These are phyloP conservation scores for Digitonthophagus gazella DNA, from an alignment of 2,888 invertebrate genomes.

Conservation along the genomic window DNA sequence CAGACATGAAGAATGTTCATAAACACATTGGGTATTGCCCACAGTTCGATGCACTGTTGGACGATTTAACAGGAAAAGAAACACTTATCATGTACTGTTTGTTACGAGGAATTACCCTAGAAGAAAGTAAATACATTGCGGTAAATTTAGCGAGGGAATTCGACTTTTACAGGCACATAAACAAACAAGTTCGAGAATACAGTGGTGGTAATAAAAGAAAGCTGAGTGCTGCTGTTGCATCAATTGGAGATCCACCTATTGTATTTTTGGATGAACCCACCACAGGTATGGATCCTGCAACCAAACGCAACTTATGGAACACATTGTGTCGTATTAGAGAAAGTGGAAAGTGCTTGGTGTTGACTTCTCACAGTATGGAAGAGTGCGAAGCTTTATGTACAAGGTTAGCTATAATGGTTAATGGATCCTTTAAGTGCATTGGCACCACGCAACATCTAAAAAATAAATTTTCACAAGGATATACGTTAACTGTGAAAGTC, in stretches of 20 bases:
- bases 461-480: constrained; percentile 70
- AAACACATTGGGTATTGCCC: constrained; percentile 59
- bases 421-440: constrained; percentile 75
- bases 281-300: constrained; percentile 75
- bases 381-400: constrained; percentile 84
- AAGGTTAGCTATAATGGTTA: constrained; percentile 82
- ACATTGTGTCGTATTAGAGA: constrained; percentile 67
- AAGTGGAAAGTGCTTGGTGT: constrained; percentile 70
- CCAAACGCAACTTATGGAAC: constrained; percentile 78
- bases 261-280: constrained; percentile 58
- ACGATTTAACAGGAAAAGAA: constrained; percentile 57
- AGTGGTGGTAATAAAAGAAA: constrained; percentile 61
- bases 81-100: constrained; percentile 55
- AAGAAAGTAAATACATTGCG: constrained; percentile 42
- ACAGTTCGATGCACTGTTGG: constrained; percentile 58
- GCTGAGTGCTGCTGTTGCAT: constrained; percentile 56
- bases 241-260: constrained; percentile 57
- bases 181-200: constrained; percentile 50
- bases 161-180: constrained; percentile 49
- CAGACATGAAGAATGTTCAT: constrained; percentile 59
- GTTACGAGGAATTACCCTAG: constrained; percentile 50
- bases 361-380: constrained; percentile 87
- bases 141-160: constrained; percentile 49
- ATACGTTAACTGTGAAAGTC: constrained; percentile 50
- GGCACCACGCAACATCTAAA: constrained; percentile 81